phyloP scores from a whole-genome alignment of 2,113 vertebrate genomes.

The Garra rufa region DNA sequence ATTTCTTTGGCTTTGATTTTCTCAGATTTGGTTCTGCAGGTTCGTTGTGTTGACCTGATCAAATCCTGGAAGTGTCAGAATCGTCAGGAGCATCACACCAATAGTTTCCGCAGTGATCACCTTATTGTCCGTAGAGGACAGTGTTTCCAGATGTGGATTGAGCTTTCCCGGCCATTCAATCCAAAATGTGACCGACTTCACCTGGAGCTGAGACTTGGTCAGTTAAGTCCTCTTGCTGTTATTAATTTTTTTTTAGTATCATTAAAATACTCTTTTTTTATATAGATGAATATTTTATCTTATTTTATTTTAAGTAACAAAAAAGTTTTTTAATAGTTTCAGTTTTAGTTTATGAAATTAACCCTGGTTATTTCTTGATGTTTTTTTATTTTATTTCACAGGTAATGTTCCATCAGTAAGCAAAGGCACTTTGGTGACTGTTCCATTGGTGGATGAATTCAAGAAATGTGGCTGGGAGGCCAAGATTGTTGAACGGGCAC shows the following conservation, averaged over 20 bases:
- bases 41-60: slow-evolving; percentile 78
- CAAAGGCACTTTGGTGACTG: slow-evolving; percentile 33
- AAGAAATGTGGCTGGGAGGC: slow-evolving; percentile 33
- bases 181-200: slow-evolving; percentile 70
- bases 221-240: slow-evolving; percentile 32
- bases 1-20: neutral
- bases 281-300: too few relatives aligned
- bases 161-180: slow-evolving; percentile 76
- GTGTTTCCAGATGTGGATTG: slow-evolving; percentile 77
- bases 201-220: slow-evolving; percentile 81
- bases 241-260: too few relatives aligned
- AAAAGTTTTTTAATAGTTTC: too few relatives aligned
- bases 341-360: neutral
- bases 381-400: slow-evolving; percentile 16
- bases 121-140: slow-evolving; percentile 84
- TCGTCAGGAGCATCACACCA: slow-evolving; percentile 78
- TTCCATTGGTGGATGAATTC: slow-evolving; percentile 35
- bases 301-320: too few relatives aligned
- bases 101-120: slow-evolving; percentile 75
- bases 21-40: slow-evolving; percentile 46
- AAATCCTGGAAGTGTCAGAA: slow-evolving; percentile 68
- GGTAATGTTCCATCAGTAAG: slow-evolving; percentile 2
- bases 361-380: neutral
- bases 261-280: too few relatives aligned
- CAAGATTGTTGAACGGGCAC: slow-evolving; percentile 70